Evolutionary conservation across 2,113 vertebrate species (phyloP).

Genomic region (Peromyscus maniculatus): DNA sequence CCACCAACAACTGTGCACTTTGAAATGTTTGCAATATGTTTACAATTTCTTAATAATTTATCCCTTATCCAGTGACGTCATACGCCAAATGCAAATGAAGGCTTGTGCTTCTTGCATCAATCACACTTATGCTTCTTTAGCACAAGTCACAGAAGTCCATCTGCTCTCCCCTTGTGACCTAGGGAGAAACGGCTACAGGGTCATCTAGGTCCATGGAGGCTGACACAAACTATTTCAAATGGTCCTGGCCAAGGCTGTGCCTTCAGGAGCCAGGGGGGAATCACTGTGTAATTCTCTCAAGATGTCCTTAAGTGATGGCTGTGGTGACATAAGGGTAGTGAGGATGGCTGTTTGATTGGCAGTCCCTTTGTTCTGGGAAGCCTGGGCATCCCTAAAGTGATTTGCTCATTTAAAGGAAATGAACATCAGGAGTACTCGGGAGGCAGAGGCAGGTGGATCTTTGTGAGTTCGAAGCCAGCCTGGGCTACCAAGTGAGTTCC

Average conservation of each 20-base stretch:
- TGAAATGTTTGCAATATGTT: neutral
- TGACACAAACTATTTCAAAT: neutral
- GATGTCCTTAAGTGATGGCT: neutral
- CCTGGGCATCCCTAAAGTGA: neutral
- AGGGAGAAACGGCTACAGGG: neutral
- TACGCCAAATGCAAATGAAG: neutral
- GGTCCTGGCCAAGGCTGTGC: neutral
- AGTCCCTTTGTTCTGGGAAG: neutral
- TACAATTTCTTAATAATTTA: neutral
- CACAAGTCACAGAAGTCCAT: neutral
- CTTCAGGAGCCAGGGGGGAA: neutral
- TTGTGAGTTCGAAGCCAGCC: too few relatives aligned
- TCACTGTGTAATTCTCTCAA: neutral
- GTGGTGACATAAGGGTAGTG: neutral
- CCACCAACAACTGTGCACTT: neutral
- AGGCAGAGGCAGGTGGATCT: too few relatives aligned
- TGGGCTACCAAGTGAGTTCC: too few relatives aligned
- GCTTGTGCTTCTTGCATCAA: neutral
- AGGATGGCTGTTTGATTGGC: neutral
- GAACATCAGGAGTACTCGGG: neutral
- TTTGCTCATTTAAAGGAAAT: neutral
- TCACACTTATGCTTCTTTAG: neutral
- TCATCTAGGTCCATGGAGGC: neutral
- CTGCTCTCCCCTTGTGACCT: neutral
- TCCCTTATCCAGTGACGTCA: neutral